These are phyloP conservation scores for Cyprinodon tularosa DNA, from an alignment of 2,113 vertebrate species.

Conservation along the genomic window DNA sequence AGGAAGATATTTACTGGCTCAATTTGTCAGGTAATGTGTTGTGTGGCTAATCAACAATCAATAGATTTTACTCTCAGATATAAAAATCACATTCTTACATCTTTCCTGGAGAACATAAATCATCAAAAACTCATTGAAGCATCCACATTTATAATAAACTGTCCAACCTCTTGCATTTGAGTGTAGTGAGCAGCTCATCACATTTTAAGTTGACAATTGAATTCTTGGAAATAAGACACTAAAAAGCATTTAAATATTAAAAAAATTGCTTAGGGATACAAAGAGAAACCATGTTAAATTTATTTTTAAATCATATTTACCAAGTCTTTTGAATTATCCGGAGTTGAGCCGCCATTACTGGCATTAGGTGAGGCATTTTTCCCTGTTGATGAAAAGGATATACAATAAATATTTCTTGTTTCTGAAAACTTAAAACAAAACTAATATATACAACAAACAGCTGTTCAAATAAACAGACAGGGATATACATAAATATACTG, in stretches of 20 bases:
- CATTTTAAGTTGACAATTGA: not conserved
- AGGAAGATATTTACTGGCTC: not conserved
- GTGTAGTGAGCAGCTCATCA: not conserved
- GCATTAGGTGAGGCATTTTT: not conserved
- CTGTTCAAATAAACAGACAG: not conserved
- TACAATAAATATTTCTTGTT: not conserved
- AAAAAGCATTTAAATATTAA: not conserved
- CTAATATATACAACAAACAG: not conserved
- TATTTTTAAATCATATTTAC: not conserved
- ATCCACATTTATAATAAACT: not conserved
- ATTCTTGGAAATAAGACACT: not conserved
- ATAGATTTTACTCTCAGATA: not conserved
- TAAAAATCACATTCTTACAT: not conserved
- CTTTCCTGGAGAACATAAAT: not conserved
- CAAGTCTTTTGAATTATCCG: not conserved
- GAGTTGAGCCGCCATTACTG: not conserved
- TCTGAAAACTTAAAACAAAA: not conserved
- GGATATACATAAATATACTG: not conserved
- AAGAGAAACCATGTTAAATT: no score
- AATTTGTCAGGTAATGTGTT: no score
- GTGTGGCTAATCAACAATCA: not conserved
- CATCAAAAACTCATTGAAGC: no score
- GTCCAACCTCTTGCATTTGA: not conserved
- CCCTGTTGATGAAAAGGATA: fast-evolving
- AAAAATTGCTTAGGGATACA: no score